Percentiles rank a stretch among this genome's conserved stretches.
These are phyloP conservation scores for Ischnus inquisitorius DNA, from an alignment of 2,888 invertebrate species.

Conservation along the genomic window DNA sequence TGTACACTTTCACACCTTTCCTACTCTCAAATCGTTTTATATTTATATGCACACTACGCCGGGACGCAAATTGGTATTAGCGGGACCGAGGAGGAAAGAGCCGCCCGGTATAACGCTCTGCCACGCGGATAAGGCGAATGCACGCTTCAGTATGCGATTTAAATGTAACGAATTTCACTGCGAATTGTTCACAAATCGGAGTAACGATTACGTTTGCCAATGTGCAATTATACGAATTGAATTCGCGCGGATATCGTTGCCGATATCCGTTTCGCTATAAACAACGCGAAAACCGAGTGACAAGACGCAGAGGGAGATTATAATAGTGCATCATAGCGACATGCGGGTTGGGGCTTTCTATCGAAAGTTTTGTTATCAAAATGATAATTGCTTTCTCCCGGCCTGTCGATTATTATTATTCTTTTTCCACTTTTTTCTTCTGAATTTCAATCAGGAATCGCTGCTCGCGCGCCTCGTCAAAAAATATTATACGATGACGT, in stretches of 20 bases:
- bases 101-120: not conserved
- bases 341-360: conserved; percentile 56
- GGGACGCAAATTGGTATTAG: not conserved
- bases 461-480: not conserved
- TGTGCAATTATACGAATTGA: conserved; percentile 9
- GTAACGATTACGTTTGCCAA: conserved; percentile 5
- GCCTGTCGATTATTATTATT: conserved; percentile 21
- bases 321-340: conserved; percentile 45
- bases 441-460: not conserved
- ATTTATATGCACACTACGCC: not conserved
- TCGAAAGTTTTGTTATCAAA: conserved; percentile 62
- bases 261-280: conserved; percentile 11
- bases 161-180: conserved; percentile 62
- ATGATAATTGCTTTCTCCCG: conserved; percentile 65
- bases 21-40: conserved; percentile 48
- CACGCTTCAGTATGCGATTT: conserved; percentile 55
- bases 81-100: not conserved
- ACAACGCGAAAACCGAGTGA: not conserved
- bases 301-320: not conserved
- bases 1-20: conserved; percentile 74
- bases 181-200: conserved; percentile 1
- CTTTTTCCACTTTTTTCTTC: conserved; percentile 13
- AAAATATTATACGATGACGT: not conserved
- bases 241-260: not conserved
- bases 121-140: conserved; percentile 13